These are phyloP conservation scores for Verasper variegatus DNA, from an alignment of 2,113 vertebrate species.

Conservation along the genomic window DNA sequence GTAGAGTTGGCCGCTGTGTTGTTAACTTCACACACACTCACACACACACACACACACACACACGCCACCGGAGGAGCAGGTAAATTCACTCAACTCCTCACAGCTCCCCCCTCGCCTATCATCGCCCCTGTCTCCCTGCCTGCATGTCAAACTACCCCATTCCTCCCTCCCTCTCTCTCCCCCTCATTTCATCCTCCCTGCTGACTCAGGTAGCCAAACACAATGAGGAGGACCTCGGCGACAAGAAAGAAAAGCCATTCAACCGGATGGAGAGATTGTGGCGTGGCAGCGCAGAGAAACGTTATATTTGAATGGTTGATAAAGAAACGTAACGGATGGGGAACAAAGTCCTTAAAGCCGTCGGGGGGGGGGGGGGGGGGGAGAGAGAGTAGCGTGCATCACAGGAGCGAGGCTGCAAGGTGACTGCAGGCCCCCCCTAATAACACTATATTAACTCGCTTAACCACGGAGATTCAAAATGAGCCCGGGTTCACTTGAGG, in stretches of 20 bases:
- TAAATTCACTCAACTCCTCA: constrained; percentile 67
- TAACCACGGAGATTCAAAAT: constrained; percentile 76
- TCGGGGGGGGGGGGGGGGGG: constrained; percentile 38
- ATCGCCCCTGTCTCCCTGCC: constrained; percentile 70
- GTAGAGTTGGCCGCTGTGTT: constrained; percentile 65
- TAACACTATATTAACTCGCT: constrained; percentile 78
- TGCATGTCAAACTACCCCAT: constrained; percentile 60
- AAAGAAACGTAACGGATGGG: constrained; percentile 68
- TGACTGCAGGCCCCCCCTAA: constrained; percentile 71
- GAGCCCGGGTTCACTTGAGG: constrained; percentile 66
- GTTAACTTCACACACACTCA: constrained; percentile 66
- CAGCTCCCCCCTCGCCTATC: constrained; percentile 50
- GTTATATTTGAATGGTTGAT: constrained; percentile 74
- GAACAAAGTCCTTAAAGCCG: constrained; percentile 64
- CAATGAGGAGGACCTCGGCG: constrained; percentile 74
- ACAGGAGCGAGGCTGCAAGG: constrained; percentile 55
- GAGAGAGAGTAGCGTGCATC: constrained; percentile 13
- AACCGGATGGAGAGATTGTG: constrained; percentile 68
- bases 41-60: constrained; percentile 25
- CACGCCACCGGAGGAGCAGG: constrained; percentile 68
- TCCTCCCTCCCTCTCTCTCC: constrained; percentile 11
- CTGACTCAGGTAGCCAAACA: constrained; percentile 81
- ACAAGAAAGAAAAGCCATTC: constrained; percentile 68
- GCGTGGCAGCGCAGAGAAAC: constrained; percentile 40
- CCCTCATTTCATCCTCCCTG: constrained; percentile 55